Conservation (phyloP, 2,797 vertebrate genomes). For the Sebastes taczanowskii region DNA sequence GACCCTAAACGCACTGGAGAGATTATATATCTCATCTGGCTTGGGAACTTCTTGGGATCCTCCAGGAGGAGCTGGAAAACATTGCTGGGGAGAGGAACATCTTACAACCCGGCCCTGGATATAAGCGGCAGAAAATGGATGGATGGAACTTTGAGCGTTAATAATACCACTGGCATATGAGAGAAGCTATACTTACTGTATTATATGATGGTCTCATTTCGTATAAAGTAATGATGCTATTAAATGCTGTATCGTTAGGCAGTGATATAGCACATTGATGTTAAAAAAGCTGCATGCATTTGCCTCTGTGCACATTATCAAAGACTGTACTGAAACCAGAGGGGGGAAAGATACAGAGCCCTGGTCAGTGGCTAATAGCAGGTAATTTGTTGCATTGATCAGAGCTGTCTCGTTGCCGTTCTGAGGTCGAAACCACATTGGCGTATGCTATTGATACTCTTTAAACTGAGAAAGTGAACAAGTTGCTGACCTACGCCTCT, state of each 20-base stretch:
- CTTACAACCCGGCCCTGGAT: accelerated
- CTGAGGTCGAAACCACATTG: conserved; percentile 40
- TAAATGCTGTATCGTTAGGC: conserved; percentile 37
- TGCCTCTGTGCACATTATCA: conserved; percentile 23
- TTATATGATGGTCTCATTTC: conserved; percentile 18
- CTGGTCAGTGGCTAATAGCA: conserved; percentile 58
- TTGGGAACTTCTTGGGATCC: background rate
- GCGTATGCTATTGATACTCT: conserved; percentile 36
- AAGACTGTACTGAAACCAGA: conserved; percentile 31
- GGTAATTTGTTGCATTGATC: conserved; percentile 71
- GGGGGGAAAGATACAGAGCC: conserved; percentile 25
- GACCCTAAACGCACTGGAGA: background rate
- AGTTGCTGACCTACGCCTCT: conserved; percentile 24
- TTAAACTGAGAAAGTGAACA: conserved; percentile 33
- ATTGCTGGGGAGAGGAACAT: background rate
- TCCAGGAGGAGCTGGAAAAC: background rate
- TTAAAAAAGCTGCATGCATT: conserved; percentile 23
- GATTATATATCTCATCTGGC: background rate
- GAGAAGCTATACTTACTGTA: conserved; percentile 11
- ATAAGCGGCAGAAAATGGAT: background rate
- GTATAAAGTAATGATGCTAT: conserved; percentile 38
- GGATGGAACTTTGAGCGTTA: background rate
- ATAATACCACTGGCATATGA: conserved; percentile 1
- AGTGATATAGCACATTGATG: conserved; percentile 22
- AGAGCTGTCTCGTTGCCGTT: conserved; percentile 35